Percentiles rank a stretch among this genome's conserved stretches.
Conservation (phyloP, 2,888 invertebrate species). For the Leptinotarsa peninsularis region DNA sequence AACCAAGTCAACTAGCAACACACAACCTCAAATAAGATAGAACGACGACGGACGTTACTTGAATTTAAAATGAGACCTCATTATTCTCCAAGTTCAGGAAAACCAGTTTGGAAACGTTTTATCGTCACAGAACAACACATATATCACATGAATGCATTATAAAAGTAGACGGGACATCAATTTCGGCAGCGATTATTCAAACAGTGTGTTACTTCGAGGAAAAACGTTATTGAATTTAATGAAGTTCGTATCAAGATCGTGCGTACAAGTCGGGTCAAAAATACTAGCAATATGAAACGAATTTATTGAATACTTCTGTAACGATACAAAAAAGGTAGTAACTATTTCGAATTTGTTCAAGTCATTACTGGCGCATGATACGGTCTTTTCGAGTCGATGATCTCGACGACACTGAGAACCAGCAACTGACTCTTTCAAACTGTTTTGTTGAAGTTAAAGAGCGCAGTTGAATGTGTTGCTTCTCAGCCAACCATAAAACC, state of each 20-base stretch:
- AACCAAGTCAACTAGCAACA: not conserved
- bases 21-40: not conserved
- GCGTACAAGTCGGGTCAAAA: not conserved
- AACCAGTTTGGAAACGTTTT: slow-evolving; percentile 30
- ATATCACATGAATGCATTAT: slow-evolving; percentile 22
- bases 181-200: slow-evolving; percentile 6
- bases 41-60: slow-evolving; percentile 9
- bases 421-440: not conserved
- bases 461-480: not conserved
- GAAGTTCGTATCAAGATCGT: not conserved
- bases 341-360: not conserved
- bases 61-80: slow-evolving; percentile 26
- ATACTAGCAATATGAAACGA: not conserved
- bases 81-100: slow-evolving; percentile 31
- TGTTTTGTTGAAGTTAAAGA: slow-evolving; percentile 1
- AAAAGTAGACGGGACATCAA: slow-evolving; percentile 18
- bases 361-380: not conserved
- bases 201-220: slow-evolving; percentile 10
- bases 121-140: slow-evolving; percentile 23
- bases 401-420: not conserved
- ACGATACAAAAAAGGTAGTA: not conserved
- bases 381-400: not conserved
- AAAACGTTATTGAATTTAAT: slow-evolving; percentile 9
- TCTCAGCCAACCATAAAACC: not conserved
- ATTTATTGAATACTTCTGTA: not conserved